A percentile compares a stretch with the other conserved stretches of the same genome.
These are phyloP conservation scores for Nasonia giraulti DNA, from an alignment of 1,140 invertebrate genomes.

Conservation along the genomic window DNA sequence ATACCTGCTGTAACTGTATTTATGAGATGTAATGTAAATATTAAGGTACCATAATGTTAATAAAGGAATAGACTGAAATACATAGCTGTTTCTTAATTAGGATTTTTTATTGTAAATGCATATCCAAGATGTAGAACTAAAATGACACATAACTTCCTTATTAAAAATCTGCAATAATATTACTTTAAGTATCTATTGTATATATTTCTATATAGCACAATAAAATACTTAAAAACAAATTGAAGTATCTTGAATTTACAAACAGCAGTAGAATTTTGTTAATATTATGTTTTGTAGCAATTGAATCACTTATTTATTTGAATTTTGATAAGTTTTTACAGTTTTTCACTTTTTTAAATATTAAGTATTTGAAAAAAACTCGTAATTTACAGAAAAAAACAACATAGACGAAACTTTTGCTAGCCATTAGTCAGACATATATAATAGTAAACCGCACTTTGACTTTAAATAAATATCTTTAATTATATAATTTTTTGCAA, in stretches of 20 bases:
- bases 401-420: neutral
- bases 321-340: neutral
- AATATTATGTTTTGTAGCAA: neutral
- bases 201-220: slow-evolving; percentile 28
- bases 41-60: slow-evolving; percentile 45
- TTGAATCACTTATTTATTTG: neutral
- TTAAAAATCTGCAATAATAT: neutral
- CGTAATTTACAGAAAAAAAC: neutral
- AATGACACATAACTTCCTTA: neutral
- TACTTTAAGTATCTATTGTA: slow-evolving; percentile 18
- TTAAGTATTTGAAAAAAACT: neutral
- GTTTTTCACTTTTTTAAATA: neutral
- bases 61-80: slow-evolving; percentile 45
- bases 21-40: slow-evolving; percentile 50
- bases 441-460: neutral
- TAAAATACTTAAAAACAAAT: slow-evolving; percentile 43
- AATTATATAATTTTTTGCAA: neutral
- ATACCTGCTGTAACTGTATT: slow-evolving; percentile 40
- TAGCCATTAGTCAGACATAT: neutral
- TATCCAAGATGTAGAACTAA: slow-evolving; percentile 11
- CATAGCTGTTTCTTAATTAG: slow-evolving; percentile 30
- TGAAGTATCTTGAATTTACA: slow-evolving; percentile 6
- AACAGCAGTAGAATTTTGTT: neutral
- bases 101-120: slow-evolving; percentile 22
- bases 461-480: neutral